phyloP scores from a whole-genome alignment of 2,113 vertebrate genomes.

The Syrmaticus mikado region DNA sequence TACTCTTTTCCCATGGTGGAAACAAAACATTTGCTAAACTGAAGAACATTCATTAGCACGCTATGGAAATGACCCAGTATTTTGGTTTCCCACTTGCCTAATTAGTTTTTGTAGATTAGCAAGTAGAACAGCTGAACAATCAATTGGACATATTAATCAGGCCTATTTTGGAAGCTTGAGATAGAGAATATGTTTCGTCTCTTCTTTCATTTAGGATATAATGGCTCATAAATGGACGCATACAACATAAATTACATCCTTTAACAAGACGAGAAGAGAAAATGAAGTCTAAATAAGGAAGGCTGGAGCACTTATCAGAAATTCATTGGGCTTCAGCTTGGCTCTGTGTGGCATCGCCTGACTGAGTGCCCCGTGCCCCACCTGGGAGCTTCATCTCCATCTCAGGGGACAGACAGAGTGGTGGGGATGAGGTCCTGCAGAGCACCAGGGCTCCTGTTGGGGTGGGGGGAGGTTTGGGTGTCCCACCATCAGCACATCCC shows the following conservation, averaged over 20 bases:
- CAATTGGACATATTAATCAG: conserved; percentile 75
- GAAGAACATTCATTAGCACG: conserved; percentile 62
- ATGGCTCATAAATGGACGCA: conserved; percentile 65
- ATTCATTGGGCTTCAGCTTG: rapidly evolving
- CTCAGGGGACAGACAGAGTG: background rate
- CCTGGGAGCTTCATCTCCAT: background rate
- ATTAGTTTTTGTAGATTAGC: conserved; percentile 71
- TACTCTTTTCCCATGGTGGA: conserved; percentile 6
- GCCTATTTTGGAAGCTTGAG: conserved; percentile 62
- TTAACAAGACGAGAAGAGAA: conserved; percentile 59
- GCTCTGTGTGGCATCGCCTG: rapidly evolving
- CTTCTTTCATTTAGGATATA: conserved; percentile 69
- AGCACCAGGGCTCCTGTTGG: background rate
- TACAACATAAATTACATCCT: conserved; percentile 68
- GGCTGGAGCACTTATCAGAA: background rate
- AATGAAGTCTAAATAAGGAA: conserved; percentile 29
- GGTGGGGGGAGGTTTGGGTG: background rate
- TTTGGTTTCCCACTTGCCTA: conserved; percentile 74
- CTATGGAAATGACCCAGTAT: conserved; percentile 68
- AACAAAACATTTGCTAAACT: conserved; percentile 67
- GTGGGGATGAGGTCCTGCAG: background rate
- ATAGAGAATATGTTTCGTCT: conserved; percentile 62
- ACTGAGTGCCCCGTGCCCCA: background rate
- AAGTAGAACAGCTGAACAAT: conserved; percentile 69
- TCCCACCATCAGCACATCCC: background rate